A percentile compares a stretch with the other conserved stretches of the same genome.
Conservation (phyloP, 2,888 invertebrate genomes). For the Cyclophora albipunctata region DNA sequence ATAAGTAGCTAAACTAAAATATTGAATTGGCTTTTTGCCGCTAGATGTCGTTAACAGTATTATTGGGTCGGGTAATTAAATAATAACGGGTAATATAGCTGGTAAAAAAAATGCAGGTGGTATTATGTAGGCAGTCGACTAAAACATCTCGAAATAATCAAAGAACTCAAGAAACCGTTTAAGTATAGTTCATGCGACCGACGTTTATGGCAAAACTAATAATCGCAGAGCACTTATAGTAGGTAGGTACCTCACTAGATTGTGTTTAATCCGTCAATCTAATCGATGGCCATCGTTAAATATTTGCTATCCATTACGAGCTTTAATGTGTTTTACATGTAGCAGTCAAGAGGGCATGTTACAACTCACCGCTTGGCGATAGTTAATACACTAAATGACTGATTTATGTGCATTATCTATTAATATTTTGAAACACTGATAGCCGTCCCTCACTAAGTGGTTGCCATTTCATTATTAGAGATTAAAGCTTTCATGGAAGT, state of each 20-base stretch:
- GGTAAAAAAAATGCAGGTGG: neutral
- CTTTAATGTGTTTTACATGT: conserved; percentile 53
- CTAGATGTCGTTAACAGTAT: conserved; percentile 27
- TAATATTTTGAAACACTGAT: conserved; percentile 21
- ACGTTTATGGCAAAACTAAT: neutral
- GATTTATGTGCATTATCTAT: conserved; percentile 22
- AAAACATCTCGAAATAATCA: neutral
- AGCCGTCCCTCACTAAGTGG: conserved; percentile 13
- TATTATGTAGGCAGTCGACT: neutral
- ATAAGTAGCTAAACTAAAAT: conserved; percentile 2
- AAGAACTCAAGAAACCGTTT: neutral
- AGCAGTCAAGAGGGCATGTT: conserved; percentile 17
- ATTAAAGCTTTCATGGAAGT: conserved; percentile 20
- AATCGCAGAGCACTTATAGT: conserved; percentile 1
- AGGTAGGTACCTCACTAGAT: neutral
- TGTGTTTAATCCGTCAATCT: neutral
- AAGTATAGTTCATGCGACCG: neutral
- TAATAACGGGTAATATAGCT: too few relatives aligned
- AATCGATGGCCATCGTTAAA: conserved; percentile 19
- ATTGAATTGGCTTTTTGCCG: conserved; percentile 7
- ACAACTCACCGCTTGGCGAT: conserved; percentile 12
- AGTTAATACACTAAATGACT: conserved; percentile 15
- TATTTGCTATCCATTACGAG: conserved; percentile 52
- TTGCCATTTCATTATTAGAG: conserved; percentile 13
- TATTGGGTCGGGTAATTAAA: neutral